Base-by-base conservation (phyloP, 2,888 invertebrate species). In the Lingula anatina region DNA sequence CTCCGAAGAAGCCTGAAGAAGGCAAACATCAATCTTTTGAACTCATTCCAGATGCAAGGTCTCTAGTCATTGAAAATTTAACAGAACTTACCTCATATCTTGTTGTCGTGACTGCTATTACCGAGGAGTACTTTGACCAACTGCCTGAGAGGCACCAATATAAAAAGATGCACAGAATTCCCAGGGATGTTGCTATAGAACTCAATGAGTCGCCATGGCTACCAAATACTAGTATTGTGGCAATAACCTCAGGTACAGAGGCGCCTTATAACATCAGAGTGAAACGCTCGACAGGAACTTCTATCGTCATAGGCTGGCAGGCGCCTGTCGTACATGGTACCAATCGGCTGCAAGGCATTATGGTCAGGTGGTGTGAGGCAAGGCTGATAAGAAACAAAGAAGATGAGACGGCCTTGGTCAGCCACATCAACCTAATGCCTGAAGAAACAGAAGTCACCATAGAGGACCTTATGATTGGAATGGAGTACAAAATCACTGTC, bases 51-150 rank as follows among this genome's bases (percentile, higher is more conserved):
- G 72, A 73, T 54, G 60, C 65, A 24, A 68, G 64, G n/a, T 53
- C 50, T 3, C 66, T 66, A 9, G 61, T 65, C 24, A 51, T 77
- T 7, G 63, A 68, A 26, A 62, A 64, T 36, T 60, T 77, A 3
- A 46, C 58, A 38, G 77, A 77, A 53, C 68, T 69, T 46, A 74
- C 73, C 3, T 71, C 72, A 50, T 76, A 76, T 54, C 60, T 70
- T 40, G 53, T 76, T 45, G 63, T 68, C 18, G 66, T 77, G 4
- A 72, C 73, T 20, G 73, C 73, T 1, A 62, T 77, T 26, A 76
- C 76, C 3, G 71, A 73, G 38, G 76, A 77, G 57, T 77, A 70
- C 59, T 75, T 77, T 57, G 69, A 73, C 48, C 60, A 68, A 42
- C 65, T 75, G 9, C 71, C 73, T 3, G 68, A 68, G 27, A 68